Evolutionary conservation across 2,797 vertebrate species (phyloP), one percentile per base, ranked within the genome.

Genomic region (Cynopterus sphinx): DNA sequence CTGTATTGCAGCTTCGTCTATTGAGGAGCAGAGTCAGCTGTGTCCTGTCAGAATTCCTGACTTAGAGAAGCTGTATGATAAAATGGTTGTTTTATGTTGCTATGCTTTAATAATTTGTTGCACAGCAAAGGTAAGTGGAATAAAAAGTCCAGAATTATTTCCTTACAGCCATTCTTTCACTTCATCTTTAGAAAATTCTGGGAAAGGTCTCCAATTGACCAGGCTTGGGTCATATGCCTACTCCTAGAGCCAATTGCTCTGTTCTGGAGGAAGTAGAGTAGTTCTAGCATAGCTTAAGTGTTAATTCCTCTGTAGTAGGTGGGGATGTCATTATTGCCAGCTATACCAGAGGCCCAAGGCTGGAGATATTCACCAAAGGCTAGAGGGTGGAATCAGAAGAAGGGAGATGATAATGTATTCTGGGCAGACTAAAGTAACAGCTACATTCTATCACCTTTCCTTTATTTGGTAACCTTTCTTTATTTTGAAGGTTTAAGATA

Each of bases 161-260:
- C 39, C 68, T 84, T 61, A 49, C 24, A 93, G 73, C 51, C n/a
- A 63, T 9, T 16, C 26, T 2, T 70, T 39, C 36, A 43, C 51
- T 63, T 88, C 28, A 28, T 90, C 63, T 67, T 65, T 68, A 43
- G 88, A 68, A 71, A 59, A 91, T 77, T 91, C 74, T 94, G 68
- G 55, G 31, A 73, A 82, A 83, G 68, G 4, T 59, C 71, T 95
- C 78, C 39, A 78, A 6, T 22, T 70, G 51, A 6, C 22, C 51
- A 70, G 78, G 31, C 28, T 90, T 90, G 36, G 36, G 28, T 77
- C 33, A 87, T 31, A 68, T 84, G 39, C 46, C 41, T 87, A 49
- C 16, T 17, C 7, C 26, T 88, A 74, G 63, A 63, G n/a, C 43
- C 43, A 81, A 81, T 22, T 24, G 39, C 36, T 93, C 57, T 43